These are phyloP conservation scores for Cataglyphis cursor DNA, from an alignment of 2,888 invertebrate species.

Conservation along the genomic window DNA sequence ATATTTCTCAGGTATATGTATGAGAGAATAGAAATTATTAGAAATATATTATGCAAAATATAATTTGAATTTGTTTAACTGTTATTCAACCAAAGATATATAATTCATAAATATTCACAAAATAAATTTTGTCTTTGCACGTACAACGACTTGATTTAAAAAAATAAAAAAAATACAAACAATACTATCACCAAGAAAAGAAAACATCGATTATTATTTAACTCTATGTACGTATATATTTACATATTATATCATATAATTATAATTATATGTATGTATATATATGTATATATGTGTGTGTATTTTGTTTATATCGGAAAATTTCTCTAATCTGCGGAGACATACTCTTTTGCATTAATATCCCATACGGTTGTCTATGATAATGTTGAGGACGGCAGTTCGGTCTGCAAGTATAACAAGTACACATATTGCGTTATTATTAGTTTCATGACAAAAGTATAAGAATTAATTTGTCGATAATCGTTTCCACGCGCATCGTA, in stretches of 20 bases:
- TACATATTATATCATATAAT: conserved; percentile 55
- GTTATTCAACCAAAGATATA: conserved; percentile 9
- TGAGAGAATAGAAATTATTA: conserved; percentile 7
- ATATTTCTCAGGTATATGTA: not conserved
- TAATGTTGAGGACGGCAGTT: conserved; percentile 83
- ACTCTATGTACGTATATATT: conserved; percentile 57
- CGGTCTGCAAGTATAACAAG: conserved; percentile 80
- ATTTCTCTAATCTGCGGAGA: conserved; percentile 65
- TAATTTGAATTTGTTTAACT: conserved; percentile 17
- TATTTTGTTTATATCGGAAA: conserved; percentile 60
- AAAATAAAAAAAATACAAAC: conserved; percentile 39
- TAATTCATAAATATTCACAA: conserved; percentile 4
- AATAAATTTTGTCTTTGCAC: conserved; percentile 56
- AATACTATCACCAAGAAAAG: conserved; percentile 66
- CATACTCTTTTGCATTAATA: conserved; percentile 77
- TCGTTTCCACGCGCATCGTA: conserved; percentile 13
- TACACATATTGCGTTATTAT: conserved; percentile 72
- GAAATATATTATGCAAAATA: conserved; percentile 19
- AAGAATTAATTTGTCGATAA: conserved; percentile 46
- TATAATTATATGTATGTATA: conserved; percentile 53
- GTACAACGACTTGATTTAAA: conserved; percentile 61
- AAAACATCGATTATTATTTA: conserved; percentile 57
- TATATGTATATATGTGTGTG: conserved; percentile 38
- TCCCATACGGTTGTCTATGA: conserved; percentile 83
- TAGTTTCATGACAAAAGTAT: conserved; percentile 39